Conservation (phyloP, 23 tunicate genomes). For the Styela clava region DNA sequence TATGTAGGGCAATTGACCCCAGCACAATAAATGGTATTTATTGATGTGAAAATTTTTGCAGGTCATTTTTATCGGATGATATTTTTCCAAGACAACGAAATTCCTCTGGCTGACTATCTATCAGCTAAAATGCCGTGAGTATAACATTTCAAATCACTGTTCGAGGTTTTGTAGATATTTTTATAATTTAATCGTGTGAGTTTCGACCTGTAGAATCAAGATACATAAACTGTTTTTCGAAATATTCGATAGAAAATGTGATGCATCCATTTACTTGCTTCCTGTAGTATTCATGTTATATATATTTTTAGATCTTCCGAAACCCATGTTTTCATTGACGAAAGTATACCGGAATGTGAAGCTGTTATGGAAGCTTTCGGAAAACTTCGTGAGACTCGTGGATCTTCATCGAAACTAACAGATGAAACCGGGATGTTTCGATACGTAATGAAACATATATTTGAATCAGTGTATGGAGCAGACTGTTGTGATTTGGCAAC, state of each 20-base stretch:
- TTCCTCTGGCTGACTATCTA: constrained; percentile 11
- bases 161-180: no score
- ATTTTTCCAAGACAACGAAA: constrained; percentile 69
- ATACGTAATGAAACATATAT: constrained; percentile 51
- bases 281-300: no score
- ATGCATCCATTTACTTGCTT: no score
- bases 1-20: no score
- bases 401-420: neutral
- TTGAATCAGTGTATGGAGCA: constrained; percentile 65
- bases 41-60: no score
- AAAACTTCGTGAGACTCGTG: constrained; percentile 8
- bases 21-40: no score
- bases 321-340: constrained; percentile 31
- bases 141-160: neutral
- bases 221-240: no score
- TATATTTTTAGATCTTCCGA: constrained; percentile 29
- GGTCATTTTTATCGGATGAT: constrained; percentile 77
- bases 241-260: no score
- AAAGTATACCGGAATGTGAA: constrained; percentile 11
- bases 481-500: constrained; percentile 51
- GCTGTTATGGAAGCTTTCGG: constrained; percentile 9
- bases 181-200: no score
- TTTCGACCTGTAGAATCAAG: no score
- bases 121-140: constrained; percentile 41
- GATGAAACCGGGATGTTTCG: neutral